These are phyloP conservation scores for Sapajus apella DNA, from an alignment of 2,113 vertebrate genomes.

Conservation along the genomic window DNA sequence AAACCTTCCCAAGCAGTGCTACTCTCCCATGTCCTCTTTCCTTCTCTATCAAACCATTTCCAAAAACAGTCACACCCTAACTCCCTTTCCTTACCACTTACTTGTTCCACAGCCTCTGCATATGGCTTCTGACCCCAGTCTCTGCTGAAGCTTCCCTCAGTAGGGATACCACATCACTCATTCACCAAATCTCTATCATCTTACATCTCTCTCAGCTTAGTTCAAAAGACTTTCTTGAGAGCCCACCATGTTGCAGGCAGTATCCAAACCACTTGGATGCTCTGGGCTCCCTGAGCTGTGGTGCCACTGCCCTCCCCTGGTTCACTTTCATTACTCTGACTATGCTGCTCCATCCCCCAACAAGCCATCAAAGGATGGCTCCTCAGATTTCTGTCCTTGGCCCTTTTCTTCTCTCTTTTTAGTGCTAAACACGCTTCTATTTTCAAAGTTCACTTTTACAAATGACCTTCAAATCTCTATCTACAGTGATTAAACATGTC, in stretches of 20 bases:
- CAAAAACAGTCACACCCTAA: neutral
- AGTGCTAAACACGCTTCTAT: neutral
- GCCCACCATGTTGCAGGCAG: neutral
- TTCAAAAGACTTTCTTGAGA: neutral
- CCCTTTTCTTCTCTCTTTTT: neutral
- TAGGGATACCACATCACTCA: neutral
- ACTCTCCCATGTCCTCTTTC: neutral
- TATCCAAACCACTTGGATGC: neutral
- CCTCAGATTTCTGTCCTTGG: neutral
- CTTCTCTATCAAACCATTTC: neutral
- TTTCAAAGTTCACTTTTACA: slow-evolving; percentile 34
- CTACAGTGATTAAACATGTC: neutral
- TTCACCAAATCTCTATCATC: neutral
- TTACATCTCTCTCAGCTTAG: neutral
- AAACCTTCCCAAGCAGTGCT: neutral
- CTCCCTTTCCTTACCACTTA: neutral
- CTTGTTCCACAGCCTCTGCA: neutral
- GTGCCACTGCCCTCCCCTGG: neutral
- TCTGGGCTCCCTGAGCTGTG: neutral
- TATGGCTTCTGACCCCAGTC: neutral
- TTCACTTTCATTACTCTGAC: neutral
- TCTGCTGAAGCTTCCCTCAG: neutral
- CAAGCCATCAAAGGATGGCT: neutral
- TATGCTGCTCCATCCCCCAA: neutral
- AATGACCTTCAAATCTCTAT: slow-evolving; percentile 7